Evolutionary conservation across 2,113 vertebrate genomes (phyloP).

Genomic region (Periophthalmodon schlosseri): DNA sequence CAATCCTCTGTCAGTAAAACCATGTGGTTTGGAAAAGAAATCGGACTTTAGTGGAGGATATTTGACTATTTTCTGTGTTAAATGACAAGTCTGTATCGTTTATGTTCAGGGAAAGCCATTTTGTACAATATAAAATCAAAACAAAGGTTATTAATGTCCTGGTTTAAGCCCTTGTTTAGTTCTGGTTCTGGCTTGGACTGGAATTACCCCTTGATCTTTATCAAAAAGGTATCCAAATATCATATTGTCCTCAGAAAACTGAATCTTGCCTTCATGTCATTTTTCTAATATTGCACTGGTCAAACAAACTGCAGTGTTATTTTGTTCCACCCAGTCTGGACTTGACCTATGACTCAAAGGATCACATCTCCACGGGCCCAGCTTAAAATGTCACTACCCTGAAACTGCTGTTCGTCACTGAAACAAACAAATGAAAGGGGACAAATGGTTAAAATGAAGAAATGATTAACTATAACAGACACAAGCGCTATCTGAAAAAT

Average conservation of each 20-base stretch:
- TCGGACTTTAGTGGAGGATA: too few species aligned
- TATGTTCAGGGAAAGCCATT: too few species aligned
- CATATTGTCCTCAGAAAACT: too few species aligned
- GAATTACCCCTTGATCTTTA: not conserved
- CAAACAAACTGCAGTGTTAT: constrained; percentile 4
- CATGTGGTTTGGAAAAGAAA: too few species aligned
- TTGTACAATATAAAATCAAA: too few species aligned
- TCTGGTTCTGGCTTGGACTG: not conserved
- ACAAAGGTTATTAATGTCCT: too few species aligned
- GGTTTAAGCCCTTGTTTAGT: not conserved
- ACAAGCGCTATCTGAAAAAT: constrained; percentile 48
- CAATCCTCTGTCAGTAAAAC: too few species aligned
- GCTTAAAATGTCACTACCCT: constrained; percentile 37
- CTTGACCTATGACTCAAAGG: constrained; percentile 53
- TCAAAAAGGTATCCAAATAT: not conserved
- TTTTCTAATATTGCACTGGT: not conserved
- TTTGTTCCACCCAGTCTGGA: constrained; percentile 41
- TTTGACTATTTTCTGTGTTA: too few species aligned
- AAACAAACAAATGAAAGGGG: not conserved
- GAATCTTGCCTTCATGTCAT: not conserved
- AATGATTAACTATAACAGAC: constrained; percentile 21
- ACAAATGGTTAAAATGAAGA: constrained; percentile 16
- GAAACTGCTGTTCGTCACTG: not conserved
- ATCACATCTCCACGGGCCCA: constrained; percentile 23
- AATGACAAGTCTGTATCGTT: too few species aligned